phyloP scores from a whole-genome alignment of 2,113 vertebrate genomes.

The Oryzias melastigma region DNA sequence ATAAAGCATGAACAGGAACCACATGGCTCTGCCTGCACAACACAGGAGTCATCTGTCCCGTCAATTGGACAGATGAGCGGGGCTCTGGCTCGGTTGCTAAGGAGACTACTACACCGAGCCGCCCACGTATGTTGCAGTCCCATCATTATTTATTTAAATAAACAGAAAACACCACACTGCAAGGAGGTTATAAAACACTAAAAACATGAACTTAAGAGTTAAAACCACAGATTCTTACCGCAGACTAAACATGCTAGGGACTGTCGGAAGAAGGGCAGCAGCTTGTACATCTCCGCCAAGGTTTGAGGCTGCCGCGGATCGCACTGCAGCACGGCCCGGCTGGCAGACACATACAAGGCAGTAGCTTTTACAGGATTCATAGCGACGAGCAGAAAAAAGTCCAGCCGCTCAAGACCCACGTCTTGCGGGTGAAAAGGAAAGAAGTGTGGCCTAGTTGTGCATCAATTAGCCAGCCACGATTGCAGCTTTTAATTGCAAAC shows the following conservation, averaged over 20 bases:
- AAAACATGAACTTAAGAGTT: background rate
- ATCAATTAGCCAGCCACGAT: conserved; percentile 16
- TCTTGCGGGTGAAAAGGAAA: conserved; percentile 17
- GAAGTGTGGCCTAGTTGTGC: conserved; percentile 7
- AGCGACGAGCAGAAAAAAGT: conserved; percentile 71
- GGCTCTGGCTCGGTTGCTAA: conserved; percentile 62
- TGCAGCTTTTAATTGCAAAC: too few species aligned
- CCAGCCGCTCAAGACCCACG: conserved; percentile 30
- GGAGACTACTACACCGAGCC: conserved; percentile 55
- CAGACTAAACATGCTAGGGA: conserved; percentile 92
- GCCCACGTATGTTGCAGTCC: conserved; percentile 24
- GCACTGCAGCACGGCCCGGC: conserved; percentile 95
- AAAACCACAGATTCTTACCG: conserved; percentile 79
- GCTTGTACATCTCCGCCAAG: conserved; percentile 88
- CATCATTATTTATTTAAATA: too few species aligned
- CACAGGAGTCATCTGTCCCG: conserved; percentile 55
- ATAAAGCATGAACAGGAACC: conserved; percentile 53
- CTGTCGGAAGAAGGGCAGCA: conserved; percentile 92
- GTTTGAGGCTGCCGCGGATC: conserved; percentile 88
- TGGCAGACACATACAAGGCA: conserved; percentile 93
- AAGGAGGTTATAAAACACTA: background rate
- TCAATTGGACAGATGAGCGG: conserved; percentile 50
- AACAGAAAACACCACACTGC: background rate
- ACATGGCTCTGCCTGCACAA: conserved; percentile 60
- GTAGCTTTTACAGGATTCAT: conserved; percentile 97